Evolutionary conservation across 2,888 invertebrate species (phyloP), one percentile per base, ranked within the genome.

Genomic region (Hypomecis punctinalis): DNA sequence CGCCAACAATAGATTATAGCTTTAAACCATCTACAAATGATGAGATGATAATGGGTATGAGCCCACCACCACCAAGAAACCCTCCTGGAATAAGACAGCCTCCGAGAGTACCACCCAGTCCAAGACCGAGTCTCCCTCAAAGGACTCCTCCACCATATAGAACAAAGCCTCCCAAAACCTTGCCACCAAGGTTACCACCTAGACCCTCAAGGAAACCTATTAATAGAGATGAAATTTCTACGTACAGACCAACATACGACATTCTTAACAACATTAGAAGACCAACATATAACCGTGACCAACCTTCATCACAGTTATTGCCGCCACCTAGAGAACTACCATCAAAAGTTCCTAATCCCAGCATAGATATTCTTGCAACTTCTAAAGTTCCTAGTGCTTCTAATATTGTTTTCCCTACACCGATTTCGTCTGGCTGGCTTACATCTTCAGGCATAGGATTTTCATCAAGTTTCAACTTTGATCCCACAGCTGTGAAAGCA

Each of bases 11-110:
- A 69, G 89, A 91, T 70, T 90, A 89, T 63, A 91, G 81, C 66
- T 91, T 90, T 54, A 91, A 89, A 61, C 88, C 92, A 10, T 86
- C 91, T 9, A 87, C 84, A 8, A 89, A 88, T 69, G 89, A 91
- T 80, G 93, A 93, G 64, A 86, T 84, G 79, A 93, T 94, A n/a
- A 91, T 94, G 91, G 94, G 94, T 0, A 92, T 94, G 88, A 93
- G 89, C 76, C 94, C 94, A 47, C 94, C 94, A 10, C 94, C 94
- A 59, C 88, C 90, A 23, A 82, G 85, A 65, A 84, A 82, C 1
- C 82, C 85, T 36, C 72, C 87, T 36, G 76, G 82, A 39, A 81
- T 80, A 11, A 84, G 86, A 71, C 71, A 75, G 9, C 88, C 88
- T 51, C 75, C 83, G 0, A 84, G 89, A 68, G 73, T 77, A 11